These are phyloP conservation scores for Ridgeia piscesae DNA, from an alignment of 1,140 invertebrate species.

Conservation along the genomic window DNA sequence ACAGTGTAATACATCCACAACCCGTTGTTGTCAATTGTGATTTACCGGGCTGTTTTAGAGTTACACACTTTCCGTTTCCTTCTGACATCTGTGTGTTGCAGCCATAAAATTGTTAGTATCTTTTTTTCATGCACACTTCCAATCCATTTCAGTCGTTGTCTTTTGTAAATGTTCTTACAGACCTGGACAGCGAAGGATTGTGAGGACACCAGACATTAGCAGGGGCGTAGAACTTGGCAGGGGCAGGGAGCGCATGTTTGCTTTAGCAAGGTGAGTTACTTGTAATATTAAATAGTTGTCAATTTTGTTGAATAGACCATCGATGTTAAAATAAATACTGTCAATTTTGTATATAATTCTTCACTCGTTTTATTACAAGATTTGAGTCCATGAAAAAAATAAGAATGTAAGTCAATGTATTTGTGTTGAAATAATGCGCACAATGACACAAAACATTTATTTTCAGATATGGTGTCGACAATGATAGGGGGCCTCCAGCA, in stretches of 20 bases:
- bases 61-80: too few relatives aligned
- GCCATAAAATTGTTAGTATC: too few relatives aligned
- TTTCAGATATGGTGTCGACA: slow-evolving; percentile 24
- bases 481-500: slow-evolving; percentile 36
- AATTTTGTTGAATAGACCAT: background rate
- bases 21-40: too few relatives aligned
- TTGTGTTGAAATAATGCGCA: background rate
- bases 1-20: too few relatives aligned
- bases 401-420: background rate
- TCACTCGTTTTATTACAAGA: background rate
- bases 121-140: too few relatives aligned
- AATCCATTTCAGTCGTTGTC: background rate
- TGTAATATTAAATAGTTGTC: background rate
- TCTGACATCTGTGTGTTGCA: too few relatives aligned
- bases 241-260: slow-evolving; percentile 42
- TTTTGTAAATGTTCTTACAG: slow-evolving; percentile 32
- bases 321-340: background rate
- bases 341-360: background rate
- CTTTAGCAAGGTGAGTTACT: slow-evolving; percentile 35
- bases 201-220: slow-evolving; percentile 18
- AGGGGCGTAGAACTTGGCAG: slow-evolving; percentile 31
- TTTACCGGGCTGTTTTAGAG: too few relatives aligned
- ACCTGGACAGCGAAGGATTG: slow-evolving; percentile 30
- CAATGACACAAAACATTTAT: slow-evolving; percentile 12
- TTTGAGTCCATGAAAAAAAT: background rate